Conservation (phyloP, 2,113 vertebrate species). For the Ibidorhyncha struthersii region DNA sequence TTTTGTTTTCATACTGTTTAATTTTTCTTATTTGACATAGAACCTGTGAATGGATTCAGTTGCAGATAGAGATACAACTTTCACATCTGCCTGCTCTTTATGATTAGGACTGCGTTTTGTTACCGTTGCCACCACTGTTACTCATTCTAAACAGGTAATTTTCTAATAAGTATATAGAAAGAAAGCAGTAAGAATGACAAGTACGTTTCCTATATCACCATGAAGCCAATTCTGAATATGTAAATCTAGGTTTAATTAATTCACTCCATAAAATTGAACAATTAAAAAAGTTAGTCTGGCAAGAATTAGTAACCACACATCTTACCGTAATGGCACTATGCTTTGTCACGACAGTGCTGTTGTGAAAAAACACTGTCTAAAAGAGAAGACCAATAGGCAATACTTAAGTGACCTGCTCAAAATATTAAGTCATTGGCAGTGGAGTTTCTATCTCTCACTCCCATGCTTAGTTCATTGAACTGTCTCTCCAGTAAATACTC, state of each 20-base stretch:
- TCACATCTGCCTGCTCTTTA: background rate
- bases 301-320: background rate
- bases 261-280: background rate
- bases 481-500: background rate
- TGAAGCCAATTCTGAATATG: background rate
- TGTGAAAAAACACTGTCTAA: background rate
- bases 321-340: background rate
- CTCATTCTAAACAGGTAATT: background rate
- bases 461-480: background rate
- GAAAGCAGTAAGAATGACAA: background rate
- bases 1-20: constrained; percentile 75
- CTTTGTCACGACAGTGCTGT: background rate
- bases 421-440: background rate
- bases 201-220: background rate
- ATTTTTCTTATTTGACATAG: constrained; percentile 67
- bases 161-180: background rate
- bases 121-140: background rate
- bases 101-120: background rate
- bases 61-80: constrained; percentile 8
- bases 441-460: background rate
- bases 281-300: background rate
- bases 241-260: background rate
- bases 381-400: background rate
- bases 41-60: constrained; percentile 57
- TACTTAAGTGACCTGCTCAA: background rate